Evolutionary conservation across 2,888 invertebrate genomes (phyloP).

Genomic region (Pasiphila rectangulata): DNA sequence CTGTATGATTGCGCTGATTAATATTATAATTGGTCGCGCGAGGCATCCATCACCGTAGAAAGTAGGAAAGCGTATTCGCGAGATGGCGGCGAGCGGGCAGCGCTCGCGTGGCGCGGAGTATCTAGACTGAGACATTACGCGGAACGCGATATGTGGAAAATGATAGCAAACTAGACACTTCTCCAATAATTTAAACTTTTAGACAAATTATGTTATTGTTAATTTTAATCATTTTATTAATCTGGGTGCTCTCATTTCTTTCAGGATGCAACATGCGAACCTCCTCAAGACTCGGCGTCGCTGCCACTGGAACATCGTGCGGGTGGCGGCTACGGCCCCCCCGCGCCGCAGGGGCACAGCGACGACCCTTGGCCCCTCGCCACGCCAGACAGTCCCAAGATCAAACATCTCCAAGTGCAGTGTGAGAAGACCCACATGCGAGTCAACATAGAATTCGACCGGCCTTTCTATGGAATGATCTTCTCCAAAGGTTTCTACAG

Average conservation of each 20-base stretch:
- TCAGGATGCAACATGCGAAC: constrained; percentile 89
- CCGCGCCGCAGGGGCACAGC: constrained; percentile 79
- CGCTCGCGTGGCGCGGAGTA: constrained; percentile 60
- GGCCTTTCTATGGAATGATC: constrained; percentile 97
- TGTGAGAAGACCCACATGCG: constrained; percentile 98
- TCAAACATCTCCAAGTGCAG: constrained; percentile 95
- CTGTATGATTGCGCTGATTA: constrained; percentile 76
- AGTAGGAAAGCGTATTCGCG: constrained; percentile 68
- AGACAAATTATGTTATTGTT: background rate
- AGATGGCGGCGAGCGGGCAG: constrained; percentile 42
- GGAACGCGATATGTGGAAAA: constrained; percentile 42
- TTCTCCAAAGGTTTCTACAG: constrained; percentile 97
- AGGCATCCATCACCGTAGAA: constrained; percentile 77
- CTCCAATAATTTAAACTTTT: background rate
- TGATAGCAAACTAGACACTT: constrained; percentile 10
- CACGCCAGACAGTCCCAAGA: constrained; percentile 94
- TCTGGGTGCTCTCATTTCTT: constrained; percentile 45
- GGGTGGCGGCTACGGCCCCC: constrained; percentile 88
- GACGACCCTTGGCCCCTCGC: constrained; percentile 95
- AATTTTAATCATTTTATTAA: background rate
- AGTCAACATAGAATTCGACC: constrained; percentile 96
- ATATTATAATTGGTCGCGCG: constrained; percentile 78
- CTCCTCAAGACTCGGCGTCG: constrained; percentile 90
- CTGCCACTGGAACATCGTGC: constrained; percentile 90
- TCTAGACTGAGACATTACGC: constrained; percentile 70